These are phyloP conservation scores for Morone chrysops DNA, from an alignment of 2,113 vertebrate genomes.

Conservation along the genomic window DNA sequence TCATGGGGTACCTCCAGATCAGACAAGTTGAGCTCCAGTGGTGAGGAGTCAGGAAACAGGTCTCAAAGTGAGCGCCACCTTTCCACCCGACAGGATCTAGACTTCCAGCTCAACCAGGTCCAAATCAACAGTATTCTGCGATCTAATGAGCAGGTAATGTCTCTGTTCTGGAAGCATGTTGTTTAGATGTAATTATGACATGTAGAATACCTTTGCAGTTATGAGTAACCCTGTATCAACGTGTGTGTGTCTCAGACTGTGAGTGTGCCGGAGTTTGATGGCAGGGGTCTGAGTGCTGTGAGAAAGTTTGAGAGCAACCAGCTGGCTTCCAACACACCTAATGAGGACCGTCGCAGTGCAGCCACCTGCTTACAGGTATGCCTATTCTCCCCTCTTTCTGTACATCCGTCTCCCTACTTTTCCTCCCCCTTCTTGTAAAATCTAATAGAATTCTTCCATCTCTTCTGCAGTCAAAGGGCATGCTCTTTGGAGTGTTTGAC, in stretches of 20 bases:
- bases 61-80: constrained; percentile 32
- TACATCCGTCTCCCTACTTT: neutral
- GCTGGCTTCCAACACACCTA: constrained; percentile 91
- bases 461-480: constrained; percentile 85
- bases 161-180: too few relatives aligned
- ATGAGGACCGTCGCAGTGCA: constrained; percentile 91
- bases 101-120: constrained; percentile 85
- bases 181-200: neutral
- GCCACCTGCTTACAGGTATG: constrained; percentile 88
- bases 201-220: neutral
- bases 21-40: neutral
- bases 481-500: constrained; percentile 95
- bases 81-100: constrained; percentile 84
- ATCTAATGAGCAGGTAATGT: constrained; percentile 85
- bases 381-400: neutral
- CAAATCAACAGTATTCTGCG: constrained; percentile 89
- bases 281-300: constrained; percentile 84
- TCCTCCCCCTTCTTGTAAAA: fast-evolving
- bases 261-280: constrained; percentile 81
- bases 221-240: neutral
- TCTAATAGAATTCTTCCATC: neutral
- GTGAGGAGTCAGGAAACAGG: neutral
- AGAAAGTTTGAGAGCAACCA: constrained; percentile 94
- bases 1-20: constrained; percentile 48
- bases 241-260: constrained; percentile 70